Base-by-base conservation (phyloP, 2,888 invertebrate species). In the Campoplex nolae region DNA sequence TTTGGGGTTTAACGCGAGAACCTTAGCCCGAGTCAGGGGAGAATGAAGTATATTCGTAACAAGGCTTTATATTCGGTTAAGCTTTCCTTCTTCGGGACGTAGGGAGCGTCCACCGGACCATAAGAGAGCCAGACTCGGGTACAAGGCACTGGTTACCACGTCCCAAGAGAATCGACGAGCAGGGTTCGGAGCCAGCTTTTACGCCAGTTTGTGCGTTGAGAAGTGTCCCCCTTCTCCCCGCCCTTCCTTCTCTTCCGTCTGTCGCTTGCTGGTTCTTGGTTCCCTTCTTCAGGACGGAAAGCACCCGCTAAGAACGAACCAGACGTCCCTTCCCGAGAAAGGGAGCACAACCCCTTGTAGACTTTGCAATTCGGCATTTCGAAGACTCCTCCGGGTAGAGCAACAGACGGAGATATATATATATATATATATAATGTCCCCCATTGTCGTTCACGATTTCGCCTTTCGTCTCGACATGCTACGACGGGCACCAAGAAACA, bases 351-450 rank as follows among this genome's bases (percentile, higher is more conserved):
- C 90, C 90, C 90, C 89, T 90, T 89, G 81, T 71, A 88, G 83
- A 90, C 90, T 91, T 91, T 90, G 90, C 90, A 89, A 91, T 89
- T 88, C 86, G 88, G 76, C 85, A 81, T 88, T 87, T 32, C 32
- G 62, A 76, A 89, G 83, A 83, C 77, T 81, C 32, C 76, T 70
- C 78, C 42, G 8, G 28, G 28, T 51, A 68, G 32, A 35, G 51
- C 42, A 67, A 54, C 28, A 82, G 48, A 76, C 82, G 76, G 56
- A 82, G 75, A 51, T 54, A 35, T 62, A 75, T 38, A 42, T 42
- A 42, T 42, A 42, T 42, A 42, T 42, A 42, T 42, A 42, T 9
- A 42, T 42, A 42, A 3, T 16, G 32, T 38, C 54, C 48, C 58
- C 35, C 68, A 71, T 80, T 79, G 88, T 80, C 87, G 84, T 90